Evolutionary conservation across 2,113 vertebrate genomes (phyloP).

Genomic region (Columbina picui): DNA sequence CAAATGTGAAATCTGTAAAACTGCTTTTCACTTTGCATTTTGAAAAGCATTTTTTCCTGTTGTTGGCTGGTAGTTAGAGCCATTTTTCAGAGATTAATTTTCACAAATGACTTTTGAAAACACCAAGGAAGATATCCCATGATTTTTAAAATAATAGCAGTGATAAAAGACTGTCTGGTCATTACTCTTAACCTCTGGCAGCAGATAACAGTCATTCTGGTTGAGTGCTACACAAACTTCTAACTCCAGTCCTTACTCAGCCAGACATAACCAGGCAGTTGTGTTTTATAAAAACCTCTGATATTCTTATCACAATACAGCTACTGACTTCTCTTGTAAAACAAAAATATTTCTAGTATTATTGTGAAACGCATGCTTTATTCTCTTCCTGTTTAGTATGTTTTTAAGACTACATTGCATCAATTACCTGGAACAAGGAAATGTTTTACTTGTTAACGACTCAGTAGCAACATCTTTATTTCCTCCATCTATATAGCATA

Average conservation of each 20-base stretch:
- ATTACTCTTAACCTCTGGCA: conserved; percentile 51
- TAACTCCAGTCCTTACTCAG: neutral
- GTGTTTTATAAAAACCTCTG: neutral
- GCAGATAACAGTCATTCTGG: conserved; percentile 34
- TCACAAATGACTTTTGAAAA: conserved; percentile 58
- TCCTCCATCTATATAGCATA: neutral
- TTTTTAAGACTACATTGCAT: neutral
- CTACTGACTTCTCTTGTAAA: neutral
- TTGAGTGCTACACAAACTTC: neutral
- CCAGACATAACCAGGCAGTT: neutral
- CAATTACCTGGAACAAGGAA: neutral
- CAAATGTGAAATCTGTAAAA: conserved; percentile 81
- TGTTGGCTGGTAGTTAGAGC: conserved; percentile 43
- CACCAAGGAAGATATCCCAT: neutral
- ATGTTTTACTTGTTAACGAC: neutral
- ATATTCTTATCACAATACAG: neutral
- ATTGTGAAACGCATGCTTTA: neutral
- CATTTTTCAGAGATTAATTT: conserved; percentile 70
- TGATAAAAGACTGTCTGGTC: neutral
- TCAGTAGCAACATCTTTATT: neutral
- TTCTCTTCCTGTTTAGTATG: neutral
- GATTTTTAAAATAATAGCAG: neutral
- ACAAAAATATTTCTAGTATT: neutral
- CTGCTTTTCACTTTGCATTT: conserved; percentile 59
- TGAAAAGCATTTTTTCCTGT: conserved; percentile 47